phyloP scores from a whole-genome alignment of 2,888 invertebrate genomes.

The Kryphioiulus occultus region DNA sequence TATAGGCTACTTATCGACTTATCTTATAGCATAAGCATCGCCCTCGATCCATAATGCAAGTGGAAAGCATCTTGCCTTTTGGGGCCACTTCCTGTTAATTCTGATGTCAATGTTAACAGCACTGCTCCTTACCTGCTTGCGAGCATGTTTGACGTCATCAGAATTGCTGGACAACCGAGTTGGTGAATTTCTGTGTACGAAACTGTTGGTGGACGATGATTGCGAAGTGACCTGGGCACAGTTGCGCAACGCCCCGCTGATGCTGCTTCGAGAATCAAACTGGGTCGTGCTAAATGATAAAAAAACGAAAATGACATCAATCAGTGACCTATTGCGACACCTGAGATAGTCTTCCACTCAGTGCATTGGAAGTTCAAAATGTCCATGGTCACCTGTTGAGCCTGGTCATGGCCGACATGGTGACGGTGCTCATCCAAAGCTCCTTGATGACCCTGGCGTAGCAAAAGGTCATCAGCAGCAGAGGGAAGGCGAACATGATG shows the following conservation, averaged over 20 bases:
- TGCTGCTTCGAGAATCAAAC: constrained; percentile 52
- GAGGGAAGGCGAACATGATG: constrained; percentile 61
- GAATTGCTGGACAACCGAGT: constrained; percentile 49
- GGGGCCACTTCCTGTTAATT: not conserved
- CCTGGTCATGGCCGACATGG: constrained; percentile 61
- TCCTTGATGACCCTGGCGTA: constrained; percentile 62
- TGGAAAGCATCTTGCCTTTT: not conserved
- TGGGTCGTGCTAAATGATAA: constrained; percentile 29
- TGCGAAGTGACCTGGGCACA: constrained; percentile 23
- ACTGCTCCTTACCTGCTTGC: constrained; percentile 50
- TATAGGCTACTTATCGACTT: constrained; percentile 3
- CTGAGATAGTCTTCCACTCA: not conserved
- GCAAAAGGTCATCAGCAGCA: constrained; percentile 62
- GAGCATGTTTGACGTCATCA: constrained; percentile 50
- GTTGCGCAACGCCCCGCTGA: constrained; percentile 49
- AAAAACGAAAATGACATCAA: not conserved
- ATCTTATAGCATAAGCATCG: not conserved
- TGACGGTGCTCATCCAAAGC: constrained; percentile 62
- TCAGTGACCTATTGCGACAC: not conserved
- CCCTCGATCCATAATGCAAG: not conserved
- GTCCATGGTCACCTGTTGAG: constrained; percentile 53
- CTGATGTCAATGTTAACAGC: not conserved
- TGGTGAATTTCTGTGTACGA: constrained; percentile 47
- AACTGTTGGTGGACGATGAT: constrained; percentile 50
- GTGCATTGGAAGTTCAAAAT: not conserved